Evolutionary conservation across 2,888 invertebrate genomes (phyloP).

Genomic region (Aspidiotus destructor): DNA sequence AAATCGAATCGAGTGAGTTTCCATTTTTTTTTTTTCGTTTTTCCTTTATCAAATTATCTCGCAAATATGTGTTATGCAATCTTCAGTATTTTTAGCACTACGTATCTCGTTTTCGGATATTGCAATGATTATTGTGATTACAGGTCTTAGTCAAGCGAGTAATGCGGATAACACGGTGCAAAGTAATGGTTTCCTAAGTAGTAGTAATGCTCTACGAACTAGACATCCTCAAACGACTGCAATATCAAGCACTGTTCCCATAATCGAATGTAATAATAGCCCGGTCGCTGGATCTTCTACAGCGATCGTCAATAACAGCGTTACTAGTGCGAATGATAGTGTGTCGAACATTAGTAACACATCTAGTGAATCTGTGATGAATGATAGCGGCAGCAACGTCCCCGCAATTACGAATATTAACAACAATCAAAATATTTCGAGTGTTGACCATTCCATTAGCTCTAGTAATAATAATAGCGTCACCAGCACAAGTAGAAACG

Average conservation of each 20-base stretch:
- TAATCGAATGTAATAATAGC: neutral
- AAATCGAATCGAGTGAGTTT: constrained; percentile 13
- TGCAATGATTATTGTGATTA: neutral
- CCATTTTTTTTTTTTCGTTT: neutral
- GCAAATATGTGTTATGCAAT: neutral
- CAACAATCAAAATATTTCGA: constrained; percentile 1
- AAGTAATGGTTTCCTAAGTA: neutral
- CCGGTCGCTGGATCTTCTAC: neutral
- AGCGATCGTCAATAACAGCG: constrained; percentile 3
- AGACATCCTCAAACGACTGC: too few species aligned
- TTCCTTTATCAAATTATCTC: neutral
- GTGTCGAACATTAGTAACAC: constrained; percentile 1
- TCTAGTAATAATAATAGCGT: constrained; percentile 1
- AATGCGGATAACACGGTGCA: neutral
- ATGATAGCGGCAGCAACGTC: constrained; percentile 1
- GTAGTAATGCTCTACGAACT: too few species aligned
- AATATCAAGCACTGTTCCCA: neutral
- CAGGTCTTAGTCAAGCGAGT: neutral
- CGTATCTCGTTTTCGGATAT: neutral
- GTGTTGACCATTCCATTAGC: constrained; percentile 5
- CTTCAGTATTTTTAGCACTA: neutral
- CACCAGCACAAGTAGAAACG: neutral
- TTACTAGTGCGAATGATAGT: neutral
- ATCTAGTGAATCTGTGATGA: constrained; percentile 14
- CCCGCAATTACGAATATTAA: neutral